A percentile compares a stretch with the other conserved stretches of the same genome.
Conservation (phyloP, 2,113 vertebrate species). For the Varanus salvator region DNA sequence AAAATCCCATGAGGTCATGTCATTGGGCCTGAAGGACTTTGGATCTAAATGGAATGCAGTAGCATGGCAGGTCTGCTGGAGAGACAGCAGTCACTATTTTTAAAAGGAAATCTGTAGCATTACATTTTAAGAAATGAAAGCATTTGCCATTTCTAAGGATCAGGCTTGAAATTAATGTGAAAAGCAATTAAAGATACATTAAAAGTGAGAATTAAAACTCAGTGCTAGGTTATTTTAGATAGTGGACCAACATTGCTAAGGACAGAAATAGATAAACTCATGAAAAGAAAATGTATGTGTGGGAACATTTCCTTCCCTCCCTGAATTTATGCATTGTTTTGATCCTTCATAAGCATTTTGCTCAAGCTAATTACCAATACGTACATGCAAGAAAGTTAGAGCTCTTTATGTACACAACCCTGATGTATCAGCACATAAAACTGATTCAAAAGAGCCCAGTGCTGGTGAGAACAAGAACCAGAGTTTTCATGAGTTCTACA, state of each 20-base stretch:
- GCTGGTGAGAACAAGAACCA: neutral
- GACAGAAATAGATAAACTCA: neutral
- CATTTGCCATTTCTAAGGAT: conserved; percentile 5
- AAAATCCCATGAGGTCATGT: conserved; percentile 14
- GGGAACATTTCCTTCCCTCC: neutral
- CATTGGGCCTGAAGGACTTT: neutral
- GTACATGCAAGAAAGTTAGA: neutral
- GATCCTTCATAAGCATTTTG: neutral
- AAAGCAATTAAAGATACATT: neutral
- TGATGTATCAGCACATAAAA: neutral
- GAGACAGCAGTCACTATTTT: neutral
- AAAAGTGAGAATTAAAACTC: neutral
- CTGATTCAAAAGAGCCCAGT: neutral
- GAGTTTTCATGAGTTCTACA: neutral
- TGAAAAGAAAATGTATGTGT: neutral
- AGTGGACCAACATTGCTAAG: neutral
- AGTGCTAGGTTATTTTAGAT: neutral
- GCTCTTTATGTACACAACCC: neutral
- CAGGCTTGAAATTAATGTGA: conserved; percentile 11
- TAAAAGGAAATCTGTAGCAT: conserved; percentile 1
- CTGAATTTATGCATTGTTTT: neutral
- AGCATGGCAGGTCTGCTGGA: conserved; percentile 4
- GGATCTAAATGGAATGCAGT: conserved; percentile 13
- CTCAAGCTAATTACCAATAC: neutral
- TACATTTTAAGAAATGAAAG: neutral